Evolutionary conservation across 2,888 invertebrate genomes (phyloP), one percentile per base, ranked within the genome.

Genomic region (Lysandra coridon): DNA sequence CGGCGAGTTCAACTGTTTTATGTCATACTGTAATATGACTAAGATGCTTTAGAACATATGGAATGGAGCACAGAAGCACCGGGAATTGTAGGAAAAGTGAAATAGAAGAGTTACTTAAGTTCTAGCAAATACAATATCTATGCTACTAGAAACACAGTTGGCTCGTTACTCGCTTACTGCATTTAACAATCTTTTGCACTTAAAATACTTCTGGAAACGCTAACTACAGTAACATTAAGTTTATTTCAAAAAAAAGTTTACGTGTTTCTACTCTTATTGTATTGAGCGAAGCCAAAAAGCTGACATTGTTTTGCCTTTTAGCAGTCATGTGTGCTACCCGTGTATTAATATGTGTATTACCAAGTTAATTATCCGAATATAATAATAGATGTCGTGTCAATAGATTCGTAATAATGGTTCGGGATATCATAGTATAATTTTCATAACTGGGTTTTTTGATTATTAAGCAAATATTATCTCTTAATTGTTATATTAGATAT

Each of bases 171-270:
- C 69, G 69, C 33, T 69, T 69, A 33, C 12, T 37, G 5, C 17
- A 33, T 69, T 69, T 37, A 69, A 37, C 37, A 69, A 69, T 33
- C 37, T 69, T 69, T 69, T 69, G 64, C 69, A 69, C 69, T 69
- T 69, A 37, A 14, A 69, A 37, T 69, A 69, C 4, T 14, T 33
- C 14, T 23, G 33, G 33, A 30, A 23, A 33, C 69, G 14, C 0
- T 3, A 33, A n/a, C 17, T 1, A n/a, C 33, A 33, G 4, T 30
- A 69, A 69, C 30, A 30, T 33, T 33, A 1, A 69, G 30, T 4
- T 33, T 14, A 14, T 33, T 69, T 33, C 1, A 33, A 30, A 12
- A 64, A 64, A 64, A 33, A 64, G 10, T 30, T 12, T 12, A 64
- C 64, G 33, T 64, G 30, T 64, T 30, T 23, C 23, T 23, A 23